Evolutionary conservation across 2,888 invertebrate genomes (phyloP).

Genomic region (Lamellibrachia satsuma): DNA sequence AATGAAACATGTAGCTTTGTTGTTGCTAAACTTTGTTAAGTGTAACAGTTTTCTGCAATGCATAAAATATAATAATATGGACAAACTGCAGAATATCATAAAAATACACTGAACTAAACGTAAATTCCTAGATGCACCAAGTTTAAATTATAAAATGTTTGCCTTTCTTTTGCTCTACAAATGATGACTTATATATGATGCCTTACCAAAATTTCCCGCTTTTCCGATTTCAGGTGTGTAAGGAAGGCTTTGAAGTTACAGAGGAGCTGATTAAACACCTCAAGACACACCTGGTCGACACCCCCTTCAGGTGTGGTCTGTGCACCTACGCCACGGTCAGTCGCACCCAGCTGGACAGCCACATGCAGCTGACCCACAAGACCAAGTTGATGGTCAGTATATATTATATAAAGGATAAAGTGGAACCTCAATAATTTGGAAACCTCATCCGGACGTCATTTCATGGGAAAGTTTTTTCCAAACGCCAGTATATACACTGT

Average conservation of each 20-base stretch:
- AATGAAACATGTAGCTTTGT: too few species aligned
- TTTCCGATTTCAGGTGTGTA: constrained; percentile 29
- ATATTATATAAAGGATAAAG: not conserved
- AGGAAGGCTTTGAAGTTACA: not conserved
- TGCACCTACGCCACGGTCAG: constrained; percentile 56
- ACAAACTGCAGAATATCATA: not conserved
- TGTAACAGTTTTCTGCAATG: not conserved
- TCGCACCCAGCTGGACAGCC: constrained; percentile 48
- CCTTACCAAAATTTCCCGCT: not conserved
- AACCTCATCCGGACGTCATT: too few species aligned
- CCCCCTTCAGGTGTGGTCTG: constrained; percentile 52
- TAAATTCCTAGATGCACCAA: not conserved
- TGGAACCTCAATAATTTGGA: too few species aligned
- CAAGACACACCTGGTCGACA: constrained; percentile 54
- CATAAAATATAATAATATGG: not conserved
- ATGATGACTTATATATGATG: not conserved
- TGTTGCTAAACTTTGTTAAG: too few species aligned
- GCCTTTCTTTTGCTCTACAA: not conserved
- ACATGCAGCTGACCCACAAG: constrained; percentile 53
- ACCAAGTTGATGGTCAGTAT: constrained; percentile 46
- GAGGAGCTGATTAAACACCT: constrained; percentile 44
- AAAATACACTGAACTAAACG: not conserved
- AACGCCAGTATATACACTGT: too few species aligned
- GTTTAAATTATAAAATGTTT: not conserved
- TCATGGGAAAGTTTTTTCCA: too few species aligned